Evolutionary conservation across 64 coral and sea anemone species (phyloP).

Genomic region (Catalaphyllia jardinei): DNA sequence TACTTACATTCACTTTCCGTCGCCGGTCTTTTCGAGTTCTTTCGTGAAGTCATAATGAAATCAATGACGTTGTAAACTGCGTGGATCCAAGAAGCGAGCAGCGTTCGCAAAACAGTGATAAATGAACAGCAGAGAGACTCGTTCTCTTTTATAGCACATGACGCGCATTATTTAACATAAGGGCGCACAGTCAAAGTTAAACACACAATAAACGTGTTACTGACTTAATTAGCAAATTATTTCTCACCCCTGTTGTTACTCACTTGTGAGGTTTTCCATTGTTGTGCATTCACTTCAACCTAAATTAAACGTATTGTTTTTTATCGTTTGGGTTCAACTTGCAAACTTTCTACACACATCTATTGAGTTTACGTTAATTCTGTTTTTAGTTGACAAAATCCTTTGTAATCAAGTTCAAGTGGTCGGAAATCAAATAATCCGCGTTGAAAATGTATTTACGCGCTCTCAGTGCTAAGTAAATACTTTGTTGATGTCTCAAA

Average conservation of each 20-base stretch:
- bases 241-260: slow-evolving; percentile 5
- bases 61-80: background rate
- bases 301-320: no score
- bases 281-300: background rate
- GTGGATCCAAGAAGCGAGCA: background rate
- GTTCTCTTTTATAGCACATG: background rate
- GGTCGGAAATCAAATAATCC: no score
- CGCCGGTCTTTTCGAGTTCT: background rate
- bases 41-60: background rate
- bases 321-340: no score
- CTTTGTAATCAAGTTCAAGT: no score
- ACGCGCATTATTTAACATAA: background rate
- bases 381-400: no score
- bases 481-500: no score
- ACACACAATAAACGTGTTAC: background rate
- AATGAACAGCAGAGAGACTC: background rate
- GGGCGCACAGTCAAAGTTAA: background rate
- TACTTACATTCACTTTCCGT: slow-evolving; percentile 9
- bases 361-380: no score
- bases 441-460: no score
- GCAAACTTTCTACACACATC: no score
- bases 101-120: background rate
- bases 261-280: background rate
- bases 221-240: slow-evolving; percentile 24
- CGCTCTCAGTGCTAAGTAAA: no score